Conservation (phyloP, 1,140 invertebrate genomes). For the Chrysoperla carnea region DNA sequence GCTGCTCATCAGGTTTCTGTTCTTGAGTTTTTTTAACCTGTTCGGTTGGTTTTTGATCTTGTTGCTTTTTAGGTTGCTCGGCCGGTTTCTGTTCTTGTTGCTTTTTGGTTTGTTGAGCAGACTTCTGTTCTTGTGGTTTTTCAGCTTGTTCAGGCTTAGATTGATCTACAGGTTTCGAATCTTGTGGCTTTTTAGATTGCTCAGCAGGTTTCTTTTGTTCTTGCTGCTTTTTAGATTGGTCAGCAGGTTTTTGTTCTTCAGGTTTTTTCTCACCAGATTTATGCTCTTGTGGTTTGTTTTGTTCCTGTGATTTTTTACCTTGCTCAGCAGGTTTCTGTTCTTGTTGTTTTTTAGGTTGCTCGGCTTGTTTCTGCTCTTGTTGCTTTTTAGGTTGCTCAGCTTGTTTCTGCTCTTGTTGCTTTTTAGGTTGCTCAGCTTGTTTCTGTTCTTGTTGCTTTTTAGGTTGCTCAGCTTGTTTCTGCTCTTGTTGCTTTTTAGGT, state of each 20-base stretch:
- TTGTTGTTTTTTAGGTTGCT: conserved; percentile 12
- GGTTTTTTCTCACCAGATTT: conserved; percentile 22
- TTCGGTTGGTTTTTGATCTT: conserved; percentile 18
- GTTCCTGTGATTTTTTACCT: conserved; percentile 7
- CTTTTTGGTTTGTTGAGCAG: conserved; percentile 5
- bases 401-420: conserved; percentile 9
- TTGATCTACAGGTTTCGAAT: conserved; percentile 8
- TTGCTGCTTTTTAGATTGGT: conserved; percentile 20
- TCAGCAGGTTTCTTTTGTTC: conserved; percentile 4
- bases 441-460: conserved; percentile 4
- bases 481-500: too few species aligned
- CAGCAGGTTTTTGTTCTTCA: conserved; percentile 12
- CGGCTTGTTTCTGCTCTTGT: conserved; percentile 18
- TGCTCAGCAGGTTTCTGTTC: conserved; percentile 9
- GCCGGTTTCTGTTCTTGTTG: conserved; percentile 8
- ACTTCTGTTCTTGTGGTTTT: conserved; percentile 10
- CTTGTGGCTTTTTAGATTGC: background rate
- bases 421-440: background rate
- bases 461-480: conserved; percentile 7
- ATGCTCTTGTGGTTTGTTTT: conserved; percentile 17
- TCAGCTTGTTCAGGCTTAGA: conserved; percentile 9
- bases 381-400: conserved; percentile 10
- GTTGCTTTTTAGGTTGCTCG: conserved; percentile 11
- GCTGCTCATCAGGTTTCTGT: conserved; percentile 4
- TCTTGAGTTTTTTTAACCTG: conserved; percentile 4